These are phyloP conservation scores for Sapajus apella DNA, from an alignment of 2,113 vertebrate genomes.

Conservation along the genomic window DNA sequence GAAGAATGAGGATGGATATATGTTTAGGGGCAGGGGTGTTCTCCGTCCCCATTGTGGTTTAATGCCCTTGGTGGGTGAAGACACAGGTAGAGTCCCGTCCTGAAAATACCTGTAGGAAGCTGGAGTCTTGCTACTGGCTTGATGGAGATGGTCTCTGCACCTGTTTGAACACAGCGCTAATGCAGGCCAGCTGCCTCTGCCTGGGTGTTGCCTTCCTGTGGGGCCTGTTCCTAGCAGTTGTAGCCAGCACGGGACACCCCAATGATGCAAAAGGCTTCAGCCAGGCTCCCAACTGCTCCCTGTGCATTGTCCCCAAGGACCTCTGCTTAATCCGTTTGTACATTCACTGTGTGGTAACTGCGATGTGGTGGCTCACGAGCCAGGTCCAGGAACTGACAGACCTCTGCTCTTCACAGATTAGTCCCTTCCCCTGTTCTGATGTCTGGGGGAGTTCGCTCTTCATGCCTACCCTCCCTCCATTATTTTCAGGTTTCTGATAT, in stretches of 20 bases:
- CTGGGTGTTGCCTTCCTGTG: neutral
- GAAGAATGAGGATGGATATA: neutral
- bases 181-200: neutral
- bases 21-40: rapidly evolving
- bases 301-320: neutral
- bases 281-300: neutral
- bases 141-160: neutral
- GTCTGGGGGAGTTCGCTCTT: neutral
- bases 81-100: neutral
- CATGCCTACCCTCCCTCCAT: rapidly evolving
- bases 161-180: neutral
- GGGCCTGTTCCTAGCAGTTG: neutral
- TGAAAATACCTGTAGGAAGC: neutral
- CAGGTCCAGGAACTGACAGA: neutral
- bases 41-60: neutral
- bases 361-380: rapidly evolving
- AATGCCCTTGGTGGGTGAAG: neutral
- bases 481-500: neutral
- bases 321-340: neutral
- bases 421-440: neutral
- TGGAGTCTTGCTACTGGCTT: rapidly evolving
- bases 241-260: rapidly evolving
- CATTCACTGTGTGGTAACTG: rapidly evolving
- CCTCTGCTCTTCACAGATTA: neutral
- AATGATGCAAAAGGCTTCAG: neutral